Evolutionary conservation across 1,140 invertebrate species (phyloP).

Genomic region (Zaprionus inermis): DNA sequence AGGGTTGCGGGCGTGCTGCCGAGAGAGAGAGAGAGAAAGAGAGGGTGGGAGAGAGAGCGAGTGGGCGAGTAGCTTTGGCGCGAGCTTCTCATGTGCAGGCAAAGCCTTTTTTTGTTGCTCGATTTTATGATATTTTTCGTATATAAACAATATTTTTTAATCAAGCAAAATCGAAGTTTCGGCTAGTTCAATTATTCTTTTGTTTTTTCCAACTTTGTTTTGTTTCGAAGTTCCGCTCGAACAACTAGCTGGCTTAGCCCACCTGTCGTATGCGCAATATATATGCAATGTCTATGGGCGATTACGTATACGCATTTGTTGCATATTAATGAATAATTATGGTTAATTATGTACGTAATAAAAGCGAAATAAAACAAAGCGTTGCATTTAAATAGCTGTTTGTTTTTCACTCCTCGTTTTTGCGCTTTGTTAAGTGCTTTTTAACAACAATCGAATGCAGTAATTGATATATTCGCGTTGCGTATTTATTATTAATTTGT

Average conservation of each 20-base stretch:
- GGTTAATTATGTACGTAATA: constrained; percentile 52
- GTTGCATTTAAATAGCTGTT: constrained; percentile 39
- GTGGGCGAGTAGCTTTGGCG: not conserved
- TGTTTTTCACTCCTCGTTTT: constrained; percentile 3
- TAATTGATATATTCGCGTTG: constrained; percentile 33
- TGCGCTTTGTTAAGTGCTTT: constrained; percentile 17
- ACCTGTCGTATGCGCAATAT: constrained; percentile 12
- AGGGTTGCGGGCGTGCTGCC: constrained; percentile 25
- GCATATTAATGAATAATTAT: constrained; percentile 58
- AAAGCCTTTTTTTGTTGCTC: not conserved
- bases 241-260: not conserved
- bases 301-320: constrained; percentile 39
- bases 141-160: constrained; percentile 29
- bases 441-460: constrained; percentile 38
- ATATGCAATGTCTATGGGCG: constrained; percentile 21
- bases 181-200: not conserved
- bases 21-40: not conserved
- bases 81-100: not conserved
- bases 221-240: not conserved
- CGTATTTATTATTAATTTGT: constrained; percentile 41
- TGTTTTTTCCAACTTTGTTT: not conserved
- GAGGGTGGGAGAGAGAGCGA: not conserved
- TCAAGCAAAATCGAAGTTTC: constrained; percentile 29
- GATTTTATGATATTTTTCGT: constrained; percentile 10
- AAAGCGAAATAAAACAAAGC: constrained; percentile 45